Percentiles rank a stretch among this genome's conserved stretches.
Conservation (phyloP, 1,140 invertebrate species). For the Drosophila bifasciata region DNA sequence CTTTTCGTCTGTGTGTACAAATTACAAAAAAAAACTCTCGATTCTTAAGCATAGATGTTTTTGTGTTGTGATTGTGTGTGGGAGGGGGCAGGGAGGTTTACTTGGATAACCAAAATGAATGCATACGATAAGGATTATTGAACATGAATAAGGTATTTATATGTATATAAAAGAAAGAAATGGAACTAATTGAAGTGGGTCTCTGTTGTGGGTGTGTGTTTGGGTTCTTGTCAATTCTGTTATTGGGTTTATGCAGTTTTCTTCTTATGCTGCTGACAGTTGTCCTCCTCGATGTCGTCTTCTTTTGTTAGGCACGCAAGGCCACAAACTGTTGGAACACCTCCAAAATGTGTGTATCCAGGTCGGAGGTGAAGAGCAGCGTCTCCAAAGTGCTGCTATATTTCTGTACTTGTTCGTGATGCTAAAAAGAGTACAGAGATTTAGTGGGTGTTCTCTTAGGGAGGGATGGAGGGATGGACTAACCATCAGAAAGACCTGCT, state of each 20-base stretch:
- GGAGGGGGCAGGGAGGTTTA: too few species aligned
- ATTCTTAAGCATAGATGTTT: neutral
- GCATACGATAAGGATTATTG: too few species aligned
- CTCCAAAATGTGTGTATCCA: slow-evolving; percentile 97
- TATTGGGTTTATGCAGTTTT: neutral
- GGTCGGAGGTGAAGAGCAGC: slow-evolving; percentile 96
- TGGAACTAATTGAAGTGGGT: too few species aligned
- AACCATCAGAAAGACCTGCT: slow-evolving; percentile 97
- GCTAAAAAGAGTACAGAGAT: slow-evolving; percentile 86
- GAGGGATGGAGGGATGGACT: slow-evolving; percentile 63
- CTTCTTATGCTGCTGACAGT: too few species aligned
- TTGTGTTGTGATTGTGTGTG: neutral
- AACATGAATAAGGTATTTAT: too few species aligned
- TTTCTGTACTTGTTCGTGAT: slow-evolving; percentile 98
- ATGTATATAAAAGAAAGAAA: too few species aligned
- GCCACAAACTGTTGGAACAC: slow-evolving; percentile 98
- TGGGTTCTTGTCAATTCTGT: too few species aligned
- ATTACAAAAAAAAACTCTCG: neutral
- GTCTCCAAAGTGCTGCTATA: slow-evolving; percentile 97
- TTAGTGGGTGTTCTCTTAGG: neutral
- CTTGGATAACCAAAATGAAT: too few species aligned
- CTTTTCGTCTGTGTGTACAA: slow-evolving; percentile 2
- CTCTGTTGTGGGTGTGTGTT: neutral
- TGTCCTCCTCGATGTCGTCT: neutral
- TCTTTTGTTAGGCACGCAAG: slow-evolving; percentile 74